Evolutionary conservation across 2,113 vertebrate species (phyloP).

Genomic region (Atherinomorus stipes): DNA sequence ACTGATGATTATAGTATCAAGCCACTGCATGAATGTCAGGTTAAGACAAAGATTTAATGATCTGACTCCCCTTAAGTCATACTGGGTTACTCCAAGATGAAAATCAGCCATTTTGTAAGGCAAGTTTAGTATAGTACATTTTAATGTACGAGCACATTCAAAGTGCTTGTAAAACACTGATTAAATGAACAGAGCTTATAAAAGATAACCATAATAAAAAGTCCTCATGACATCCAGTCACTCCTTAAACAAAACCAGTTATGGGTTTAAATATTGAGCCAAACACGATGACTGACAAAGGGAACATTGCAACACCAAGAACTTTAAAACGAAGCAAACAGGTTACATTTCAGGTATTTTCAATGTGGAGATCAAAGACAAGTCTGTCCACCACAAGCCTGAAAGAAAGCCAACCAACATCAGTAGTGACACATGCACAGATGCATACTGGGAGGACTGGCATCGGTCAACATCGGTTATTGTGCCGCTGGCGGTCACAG

Average conservation of each 20-base stretch:
- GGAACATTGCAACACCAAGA: neutral
- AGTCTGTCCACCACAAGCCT: constrained; percentile 23
- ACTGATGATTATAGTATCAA: too few relatives aligned
- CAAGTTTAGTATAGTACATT: too few relatives aligned
- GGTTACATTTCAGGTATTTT: neutral
- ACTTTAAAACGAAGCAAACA: neutral
- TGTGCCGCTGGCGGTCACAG: constrained; percentile 32
- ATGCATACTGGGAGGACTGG: constrained; percentile 21
- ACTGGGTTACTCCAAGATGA: neutral
- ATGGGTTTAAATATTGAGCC: neutral
- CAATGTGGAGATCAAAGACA: constrained; percentile 33
- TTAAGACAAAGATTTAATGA: neutral
- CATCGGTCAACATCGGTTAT: constrained; percentile 23
- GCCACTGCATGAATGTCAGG: too few relatives aligned
- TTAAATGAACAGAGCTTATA: too few relatives aligned
- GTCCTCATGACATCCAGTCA: neutral
- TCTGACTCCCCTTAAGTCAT: neutral
- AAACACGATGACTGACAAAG: constrained; percentile 5
- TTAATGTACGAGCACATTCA: too few relatives aligned
- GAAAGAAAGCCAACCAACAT: constrained; percentile 45
- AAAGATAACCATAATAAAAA: too few relatives aligned
- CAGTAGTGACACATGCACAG: constrained; percentile 19
- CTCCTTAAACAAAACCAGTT: neutral
- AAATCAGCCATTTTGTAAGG: too few relatives aligned
- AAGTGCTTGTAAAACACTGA: too few relatives aligned